Conservation (phyloP, 2,113 vertebrate species). For the Chelonoidis abingdonii region DNA sequence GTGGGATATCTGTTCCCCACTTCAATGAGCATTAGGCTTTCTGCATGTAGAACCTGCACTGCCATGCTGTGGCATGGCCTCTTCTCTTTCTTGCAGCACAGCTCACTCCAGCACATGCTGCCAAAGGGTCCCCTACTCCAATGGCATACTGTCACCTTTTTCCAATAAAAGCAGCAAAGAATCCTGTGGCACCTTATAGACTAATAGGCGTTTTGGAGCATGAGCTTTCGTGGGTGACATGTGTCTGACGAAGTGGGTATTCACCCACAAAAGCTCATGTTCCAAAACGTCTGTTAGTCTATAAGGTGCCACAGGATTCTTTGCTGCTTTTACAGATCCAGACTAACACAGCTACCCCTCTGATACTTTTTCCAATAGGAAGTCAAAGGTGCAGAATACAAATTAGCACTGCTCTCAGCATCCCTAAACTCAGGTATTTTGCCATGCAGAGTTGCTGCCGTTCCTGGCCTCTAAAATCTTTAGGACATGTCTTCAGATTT, state of each 20-base stretch:
- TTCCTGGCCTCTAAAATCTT: background rate
- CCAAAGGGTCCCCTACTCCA: background rate
- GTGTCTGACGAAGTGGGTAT: too few species aligned
- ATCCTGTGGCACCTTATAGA: too few species aligned
- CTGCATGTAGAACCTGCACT: background rate
- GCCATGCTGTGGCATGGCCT: accelerated
- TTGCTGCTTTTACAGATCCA: too few species aligned
- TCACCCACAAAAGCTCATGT: too few species aligned
- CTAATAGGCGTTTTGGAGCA: too few species aligned
- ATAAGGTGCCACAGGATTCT: too few species aligned
- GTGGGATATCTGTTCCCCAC: background rate
- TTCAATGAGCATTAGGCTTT: background rate
- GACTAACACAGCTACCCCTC: too few species aligned
- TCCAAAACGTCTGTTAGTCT: too few species aligned
- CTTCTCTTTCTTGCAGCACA: background rate
- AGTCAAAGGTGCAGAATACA: background rate
- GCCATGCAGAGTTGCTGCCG: accelerated
- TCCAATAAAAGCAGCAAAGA: background rate
- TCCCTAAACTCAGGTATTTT: background rate
- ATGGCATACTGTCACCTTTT: background rate
- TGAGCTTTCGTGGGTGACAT: too few species aligned
- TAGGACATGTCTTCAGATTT: background rate
- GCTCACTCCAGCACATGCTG: background rate
- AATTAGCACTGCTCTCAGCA: background rate
- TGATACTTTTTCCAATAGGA: background rate